Conservation (phyloP, 2,888 invertebrate species). For the Lottia gigantea region DNA sequence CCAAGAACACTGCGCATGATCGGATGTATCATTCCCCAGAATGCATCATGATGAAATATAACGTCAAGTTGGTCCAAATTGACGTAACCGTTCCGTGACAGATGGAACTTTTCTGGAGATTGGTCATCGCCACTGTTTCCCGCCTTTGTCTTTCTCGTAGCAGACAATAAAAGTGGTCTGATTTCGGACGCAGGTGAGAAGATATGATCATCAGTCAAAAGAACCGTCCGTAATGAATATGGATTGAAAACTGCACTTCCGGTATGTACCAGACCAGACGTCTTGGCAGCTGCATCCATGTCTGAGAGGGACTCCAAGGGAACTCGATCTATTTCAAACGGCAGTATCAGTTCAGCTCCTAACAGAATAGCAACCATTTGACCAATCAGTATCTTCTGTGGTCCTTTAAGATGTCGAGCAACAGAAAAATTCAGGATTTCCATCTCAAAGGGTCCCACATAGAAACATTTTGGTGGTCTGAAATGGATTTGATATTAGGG, state of each 20-base stretch:
- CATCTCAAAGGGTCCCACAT: slow-evolving; percentile 6
- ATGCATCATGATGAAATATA: background rate
- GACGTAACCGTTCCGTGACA: background rate
- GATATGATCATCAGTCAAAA: background rate
- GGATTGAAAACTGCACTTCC: slow-evolving; percentile 3
- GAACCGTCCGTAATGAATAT: background rate
- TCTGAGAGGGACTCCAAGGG: background rate
- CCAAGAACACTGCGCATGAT: background rate
- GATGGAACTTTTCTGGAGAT: background rate
- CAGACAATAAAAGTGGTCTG: background rate
- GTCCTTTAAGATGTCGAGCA: background rate
- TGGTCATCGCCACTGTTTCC: background rate
- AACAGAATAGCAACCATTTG: background rate
- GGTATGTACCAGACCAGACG: background rate
- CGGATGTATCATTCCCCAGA: slow-evolving; percentile 10
- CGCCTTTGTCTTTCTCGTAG: background rate
- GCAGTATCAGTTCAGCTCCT: background rate
- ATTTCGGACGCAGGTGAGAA: background rate
- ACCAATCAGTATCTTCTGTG: background rate
- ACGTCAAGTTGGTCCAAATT: background rate
- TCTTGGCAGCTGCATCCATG: background rate
- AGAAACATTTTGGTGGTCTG: slow-evolving; percentile 5
- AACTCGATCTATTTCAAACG: background rate
- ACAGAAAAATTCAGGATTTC: background rate
- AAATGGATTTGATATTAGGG: background rate